Percentiles rank a stretch among this genome's conserved stretches.
phyloP scores from a whole-genome alignment of 2,113 vertebrate genomes.

The Myotis yumanensis region DNA sequence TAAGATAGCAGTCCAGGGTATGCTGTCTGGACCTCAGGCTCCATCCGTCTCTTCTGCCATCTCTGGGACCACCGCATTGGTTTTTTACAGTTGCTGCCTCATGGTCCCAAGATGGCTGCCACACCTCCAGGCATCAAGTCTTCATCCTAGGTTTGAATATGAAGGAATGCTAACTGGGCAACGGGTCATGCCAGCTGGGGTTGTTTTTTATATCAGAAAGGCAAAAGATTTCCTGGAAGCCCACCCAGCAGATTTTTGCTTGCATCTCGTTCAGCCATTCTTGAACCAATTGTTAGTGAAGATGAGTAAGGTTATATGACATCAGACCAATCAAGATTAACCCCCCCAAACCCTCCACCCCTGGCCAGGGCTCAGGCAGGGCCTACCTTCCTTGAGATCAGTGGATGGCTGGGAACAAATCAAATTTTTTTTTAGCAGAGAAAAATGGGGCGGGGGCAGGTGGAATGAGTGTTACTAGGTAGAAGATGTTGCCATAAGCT shows the following conservation, averaged over 20 bases:
- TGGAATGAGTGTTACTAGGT: not conserved
- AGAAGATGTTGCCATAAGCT: not conserved
- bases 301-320: not conserved
- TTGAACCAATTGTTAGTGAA: not conserved
- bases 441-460: not conserved
- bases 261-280: not conserved
- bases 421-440: not conserved
- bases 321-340: constrained; percentile 14
- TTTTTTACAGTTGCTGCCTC: not conserved
- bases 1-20: not conserved
- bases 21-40: not conserved
- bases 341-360: too few relatives aligned
- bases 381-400: not conserved
- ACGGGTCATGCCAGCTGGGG: not conserved
- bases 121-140: not conserved
- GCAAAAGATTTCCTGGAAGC: constrained; percentile 19
- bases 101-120: not conserved
- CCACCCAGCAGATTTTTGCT: not conserved
- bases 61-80: not conserved
- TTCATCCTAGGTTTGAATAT: not conserved
- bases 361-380: not conserved
- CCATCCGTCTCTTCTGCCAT: not conserved
- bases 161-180: not conserved
- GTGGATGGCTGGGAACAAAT: not conserved
- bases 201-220: constrained; percentile 14